Base-by-base conservation (phyloP, 2,113 vertebrate species). In the Oceanites oceanicus region DNA sequence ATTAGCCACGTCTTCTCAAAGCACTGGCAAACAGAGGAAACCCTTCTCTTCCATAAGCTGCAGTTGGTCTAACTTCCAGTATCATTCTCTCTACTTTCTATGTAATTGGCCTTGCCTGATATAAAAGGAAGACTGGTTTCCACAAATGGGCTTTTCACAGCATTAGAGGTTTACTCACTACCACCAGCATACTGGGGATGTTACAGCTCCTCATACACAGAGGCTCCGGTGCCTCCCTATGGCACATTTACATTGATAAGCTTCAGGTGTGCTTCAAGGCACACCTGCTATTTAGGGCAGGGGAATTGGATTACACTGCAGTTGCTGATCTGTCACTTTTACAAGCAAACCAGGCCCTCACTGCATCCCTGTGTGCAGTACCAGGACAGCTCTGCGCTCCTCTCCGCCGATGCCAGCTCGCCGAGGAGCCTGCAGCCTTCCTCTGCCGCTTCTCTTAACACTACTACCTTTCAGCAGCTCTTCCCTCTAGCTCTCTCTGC, bases 331-430 rank as follows among this genome's bases (percentile, higher is more conserved):
- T 78, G 88, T 25, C 44, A 44, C 55, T 76, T 79, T 4, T 50
- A 13, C 11, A 36, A 67, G 63, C 38, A 89, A 84, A 44, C 16
- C 72, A 55, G 56, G 30, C 30, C 52, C 16, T 62, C 20, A 4
- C 17, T 55, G 52, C 29, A 36, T 8, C 36, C 50, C 23, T 34
- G 19, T 6, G 6, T 15, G 36, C 62, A 76, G 68, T 20, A 58
- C 29, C 47, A 84, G 40, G 36, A 76, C 32, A 34, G 10, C 66
- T 22, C 47, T 15, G 36, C 1, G 1, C 14, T 61, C 9, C 56
- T n/a, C 22, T 59, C 19, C 7, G 6, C 40, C 9, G 4, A 0
- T 0, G 2, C 9, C 40, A 70, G 45, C 36, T 34, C 0, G 0
- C 13, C 17, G 5, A 53, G 21, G 18, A 88, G 38, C n/a, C 32